Percentiles rank a stretch among this genome's conserved stretches.
Conservation (phyloP, 2,113 vertebrate species). For the Stegostoma tigrinum region DNA sequence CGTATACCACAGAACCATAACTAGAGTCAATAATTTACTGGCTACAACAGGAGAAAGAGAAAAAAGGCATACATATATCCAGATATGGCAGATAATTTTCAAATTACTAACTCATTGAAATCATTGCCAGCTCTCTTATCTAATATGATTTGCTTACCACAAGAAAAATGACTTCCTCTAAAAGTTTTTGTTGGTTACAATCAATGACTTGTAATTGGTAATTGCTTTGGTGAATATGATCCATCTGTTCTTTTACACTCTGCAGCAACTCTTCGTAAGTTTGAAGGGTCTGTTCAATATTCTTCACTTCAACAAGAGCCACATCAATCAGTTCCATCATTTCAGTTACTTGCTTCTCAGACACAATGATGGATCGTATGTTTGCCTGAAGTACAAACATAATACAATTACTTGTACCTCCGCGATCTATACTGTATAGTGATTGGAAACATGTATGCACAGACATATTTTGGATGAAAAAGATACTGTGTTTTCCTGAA, state of each 20-base stretch:
- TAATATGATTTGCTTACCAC: conserved; percentile 32
- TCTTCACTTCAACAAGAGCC: conserved; percentile 44
- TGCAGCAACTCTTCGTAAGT: conserved; percentile 40
- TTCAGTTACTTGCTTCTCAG: conserved; percentile 42
- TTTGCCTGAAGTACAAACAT: conserved; percentile 41
- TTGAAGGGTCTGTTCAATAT: conserved; percentile 45
- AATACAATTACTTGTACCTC: not conserved
- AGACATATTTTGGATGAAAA: not conserved
- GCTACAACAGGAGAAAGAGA: not conserved
- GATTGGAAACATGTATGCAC: not conserved
- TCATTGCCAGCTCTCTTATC: not conserved
- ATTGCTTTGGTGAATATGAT: conserved; percentile 43
- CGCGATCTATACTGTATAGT: not conserved
- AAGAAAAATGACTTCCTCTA: conserved; percentile 45
- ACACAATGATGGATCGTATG: conserved; percentile 42
- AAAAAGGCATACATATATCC: not conserved
- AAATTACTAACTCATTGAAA: not conserved
- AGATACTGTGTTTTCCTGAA: not conserved
- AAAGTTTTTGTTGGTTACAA: conserved; percentile 42
- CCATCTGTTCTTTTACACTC: conserved; percentile 46
- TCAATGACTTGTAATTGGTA: conserved; percentile 38
- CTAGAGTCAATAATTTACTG: not conserved
- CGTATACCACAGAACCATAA: not conserved
- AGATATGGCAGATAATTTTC: not conserved
- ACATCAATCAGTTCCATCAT: conserved; percentile 40